phyloP scores from a whole-genome alignment of 1,140 invertebrate genomes.

The Lysiphlebus fabarum region DNA sequence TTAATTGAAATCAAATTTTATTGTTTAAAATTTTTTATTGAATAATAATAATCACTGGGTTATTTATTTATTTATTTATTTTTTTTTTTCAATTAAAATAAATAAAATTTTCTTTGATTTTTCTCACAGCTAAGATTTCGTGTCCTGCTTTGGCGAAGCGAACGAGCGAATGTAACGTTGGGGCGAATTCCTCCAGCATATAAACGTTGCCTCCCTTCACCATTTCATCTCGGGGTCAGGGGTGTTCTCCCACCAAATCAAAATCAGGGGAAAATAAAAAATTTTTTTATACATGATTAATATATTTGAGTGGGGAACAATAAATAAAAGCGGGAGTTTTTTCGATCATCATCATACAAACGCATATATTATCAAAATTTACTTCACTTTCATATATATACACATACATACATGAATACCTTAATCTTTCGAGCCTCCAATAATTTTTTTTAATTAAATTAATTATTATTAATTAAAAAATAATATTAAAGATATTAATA shows the following conservation, averaged over 20 bases:
- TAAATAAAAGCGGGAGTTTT: constrained; percentile 26
- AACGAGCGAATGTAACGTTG: constrained; percentile 55
- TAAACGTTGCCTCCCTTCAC: constrained; percentile 58
- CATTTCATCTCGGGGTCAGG: constrained; percentile 48
- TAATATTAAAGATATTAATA: no score
- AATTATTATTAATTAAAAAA: no score
- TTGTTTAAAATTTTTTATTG: constrained; percentile 3
- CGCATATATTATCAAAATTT: constrained; percentile 1
- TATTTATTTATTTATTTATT: constrained; percentile 12
- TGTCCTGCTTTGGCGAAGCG: constrained; percentile 51
- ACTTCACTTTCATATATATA: constrained; percentile 29
- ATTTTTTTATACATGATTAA: not conserved
- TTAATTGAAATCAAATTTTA: constrained; percentile 5
- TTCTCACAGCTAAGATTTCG: constrained; percentile 26
- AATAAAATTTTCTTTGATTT: constrained; percentile 6
- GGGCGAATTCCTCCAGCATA: constrained; percentile 53
- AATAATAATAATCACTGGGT: not conserved
- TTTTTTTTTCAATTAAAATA: no score
- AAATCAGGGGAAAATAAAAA: constrained; percentile 3
- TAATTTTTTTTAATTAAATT: no score
- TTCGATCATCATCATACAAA: constrained; percentile 34
- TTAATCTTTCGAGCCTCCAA: no score
- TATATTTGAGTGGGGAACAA: constrained; percentile 1
- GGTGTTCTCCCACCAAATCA: constrained; percentile 48
- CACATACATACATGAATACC: no score